These are phyloP conservation scores for Crambe crambe DNA, from an alignment of 37 sponge, comb jelly and placozoan genomes.

Conservation along the genomic window DNA sequence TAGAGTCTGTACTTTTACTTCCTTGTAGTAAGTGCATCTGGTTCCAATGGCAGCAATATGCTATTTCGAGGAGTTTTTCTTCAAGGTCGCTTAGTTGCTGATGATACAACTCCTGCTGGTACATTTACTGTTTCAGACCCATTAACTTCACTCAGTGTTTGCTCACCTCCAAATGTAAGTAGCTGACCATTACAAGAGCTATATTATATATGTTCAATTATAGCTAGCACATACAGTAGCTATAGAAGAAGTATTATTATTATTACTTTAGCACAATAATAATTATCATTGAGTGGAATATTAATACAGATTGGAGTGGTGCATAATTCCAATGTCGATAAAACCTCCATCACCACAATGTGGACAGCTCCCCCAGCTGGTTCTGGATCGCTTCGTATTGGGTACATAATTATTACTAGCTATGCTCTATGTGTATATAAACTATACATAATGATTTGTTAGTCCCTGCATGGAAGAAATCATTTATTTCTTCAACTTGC, in stretches of 20 bases:
- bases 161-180: background rate
- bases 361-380: background rate
- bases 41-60: background rate
- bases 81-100: background rate
- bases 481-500: too few relatives aligned
- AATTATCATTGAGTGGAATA: too few relatives aligned
- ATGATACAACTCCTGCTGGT: background rate
- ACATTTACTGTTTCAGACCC: background rate
- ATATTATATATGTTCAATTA: too few relatives aligned
- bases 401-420: background rate
- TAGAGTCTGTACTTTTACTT: too few relatives aligned
- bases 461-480: too few relatives aligned
- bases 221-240: too few relatives aligned
- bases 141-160: background rate
- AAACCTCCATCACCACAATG: background rate
- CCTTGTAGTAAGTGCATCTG: background rate
- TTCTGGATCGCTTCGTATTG: background rate
- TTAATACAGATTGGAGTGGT: background rate
- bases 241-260: too few relatives aligned
- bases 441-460: too few relatives aligned
- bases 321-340: background rate
- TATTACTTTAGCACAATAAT: too few relatives aligned
- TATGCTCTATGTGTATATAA: too few relatives aligned
- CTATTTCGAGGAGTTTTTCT: background rate
- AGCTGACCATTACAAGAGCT: background rate